A percentile compares a stretch with the other conserved stretches of the same genome.
Evolutionary conservation across 2,888 invertebrate species (phyloP).

Genomic region (Diadegma fenestrale): DNA sequence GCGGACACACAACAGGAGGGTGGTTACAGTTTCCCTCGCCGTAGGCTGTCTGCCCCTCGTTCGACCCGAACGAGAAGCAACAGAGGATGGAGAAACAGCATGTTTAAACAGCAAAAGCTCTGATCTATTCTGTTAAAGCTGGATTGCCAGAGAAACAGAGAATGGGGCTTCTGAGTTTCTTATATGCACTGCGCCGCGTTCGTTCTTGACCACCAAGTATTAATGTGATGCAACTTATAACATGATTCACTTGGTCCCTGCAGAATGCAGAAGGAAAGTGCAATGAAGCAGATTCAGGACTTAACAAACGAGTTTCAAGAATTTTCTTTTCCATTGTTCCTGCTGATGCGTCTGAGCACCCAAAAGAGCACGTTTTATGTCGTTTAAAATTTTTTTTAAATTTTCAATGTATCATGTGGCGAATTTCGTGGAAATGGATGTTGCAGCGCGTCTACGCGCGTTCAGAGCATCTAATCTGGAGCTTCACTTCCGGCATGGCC

Average conservation of each 20-base stretch:
- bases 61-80: slow-evolving; percentile 14
- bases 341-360: neutral
- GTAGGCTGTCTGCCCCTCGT: slow-evolving; percentile 23
- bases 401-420: no score
- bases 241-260: neutral
- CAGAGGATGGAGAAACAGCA: slow-evolving; percentile 7
- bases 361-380: neutral
- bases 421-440: no score
- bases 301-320: neutral
- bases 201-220: neutral
- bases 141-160: neutral
- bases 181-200: neutral
- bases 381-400: neutral
- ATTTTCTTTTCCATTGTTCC: neutral
- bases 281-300: neutral
- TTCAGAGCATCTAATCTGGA: neutral
- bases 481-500: neutral
- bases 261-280: neutral
- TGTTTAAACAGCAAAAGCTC: slow-evolving; percentile 20
- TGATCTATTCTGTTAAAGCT: slow-evolving; percentile 6
- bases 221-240: neutral
- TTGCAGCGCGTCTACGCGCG: no score
- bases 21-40: slow-evolving; percentile 38
- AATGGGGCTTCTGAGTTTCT: neutral
- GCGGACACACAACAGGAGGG: slow-evolving; percentile 38